A percentile compares a stretch with the other conserved stretches of the same genome.
These are phyloP conservation scores for Quadroppia sp. DNA, from an alignment of 2,888 invertebrate genomes.

Conservation along the genomic window DNA sequence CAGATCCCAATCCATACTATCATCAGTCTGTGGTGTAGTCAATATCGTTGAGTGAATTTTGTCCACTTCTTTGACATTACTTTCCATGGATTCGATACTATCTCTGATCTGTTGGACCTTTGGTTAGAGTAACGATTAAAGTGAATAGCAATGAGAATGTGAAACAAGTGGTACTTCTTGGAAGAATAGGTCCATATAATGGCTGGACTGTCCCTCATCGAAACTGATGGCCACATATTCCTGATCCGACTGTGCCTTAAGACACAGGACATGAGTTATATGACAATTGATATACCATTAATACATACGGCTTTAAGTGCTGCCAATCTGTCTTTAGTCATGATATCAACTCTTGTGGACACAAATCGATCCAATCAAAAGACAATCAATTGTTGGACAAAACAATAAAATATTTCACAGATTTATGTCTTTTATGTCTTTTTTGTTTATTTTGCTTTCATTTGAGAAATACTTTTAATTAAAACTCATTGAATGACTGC, in stretches of 20 bases:
- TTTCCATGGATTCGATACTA: constrained; percentile 99
- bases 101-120: constrained; percentile 99
- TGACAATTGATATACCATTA: not conserved
- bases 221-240: constrained; percentile 83
- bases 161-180: constrained; percentile 23
- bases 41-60: constrained; percentile 99
- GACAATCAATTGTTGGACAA: too few species aligned
- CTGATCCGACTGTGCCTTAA: constrained; percentile 92
- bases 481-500: too few species aligned
- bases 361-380: not conserved
- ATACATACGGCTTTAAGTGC: constrained; percentile 49
- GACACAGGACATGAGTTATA: not conserved
- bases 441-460: too few species aligned
- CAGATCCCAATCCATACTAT: constrained; percentile 63
- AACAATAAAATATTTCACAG: too few species aligned
- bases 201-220: constrained; percentile 59
- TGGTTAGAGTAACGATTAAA: constrained; percentile 54
- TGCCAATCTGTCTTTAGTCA: constrained; percentile 49
- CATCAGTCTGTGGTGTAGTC: constrained; percentile 96
- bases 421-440: too few species aligned
- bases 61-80: constrained; percentile 89
- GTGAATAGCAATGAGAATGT: not conserved
- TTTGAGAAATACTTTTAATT: too few species aligned
- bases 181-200: constrained; percentile 29
- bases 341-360: constrained; percentile 23